Evolutionary conservation across 2,113 vertebrate species (phyloP).

Genomic region (Sceloporus tristichus): DNA sequence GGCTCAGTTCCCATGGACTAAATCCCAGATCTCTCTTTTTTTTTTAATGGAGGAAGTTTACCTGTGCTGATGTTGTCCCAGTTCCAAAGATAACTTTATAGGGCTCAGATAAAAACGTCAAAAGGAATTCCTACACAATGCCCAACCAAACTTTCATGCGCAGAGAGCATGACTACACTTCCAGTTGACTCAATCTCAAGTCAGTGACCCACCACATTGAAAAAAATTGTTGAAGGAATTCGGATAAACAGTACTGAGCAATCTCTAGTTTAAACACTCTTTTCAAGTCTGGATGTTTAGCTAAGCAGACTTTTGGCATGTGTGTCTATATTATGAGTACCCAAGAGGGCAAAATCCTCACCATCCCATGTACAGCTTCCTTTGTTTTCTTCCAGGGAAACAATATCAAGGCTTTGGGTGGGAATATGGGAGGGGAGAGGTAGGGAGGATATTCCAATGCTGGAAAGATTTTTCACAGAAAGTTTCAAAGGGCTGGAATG

Average conservation of each 20-base stretch:
- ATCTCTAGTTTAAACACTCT: conserved; percentile 12
- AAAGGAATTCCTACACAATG: conserved; percentile 72
- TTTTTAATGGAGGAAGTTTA: conserved; percentile 77
- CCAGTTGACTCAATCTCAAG: conserved; percentile 48
- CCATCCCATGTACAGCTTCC: background rate
- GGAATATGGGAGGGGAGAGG: no score
- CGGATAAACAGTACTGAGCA: conserved; percentile 10
- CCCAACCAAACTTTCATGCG: background rate
- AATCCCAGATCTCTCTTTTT: conserved; percentile 75
- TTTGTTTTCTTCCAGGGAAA: background rate
- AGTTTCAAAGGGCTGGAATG: background rate
- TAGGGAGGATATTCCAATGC: background rate
- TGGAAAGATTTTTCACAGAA: background rate
- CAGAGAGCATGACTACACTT: conserved; percentile 31
- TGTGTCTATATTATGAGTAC: background rate
- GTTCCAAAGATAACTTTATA: conserved; percentile 76
- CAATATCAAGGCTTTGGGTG: background rate
- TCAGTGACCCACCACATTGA: background rate
- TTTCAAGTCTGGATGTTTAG: conserved; percentile 15
- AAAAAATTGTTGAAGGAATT: background rate
- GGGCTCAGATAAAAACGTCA: conserved; percentile 75
- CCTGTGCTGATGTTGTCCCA: conserved; percentile 76
- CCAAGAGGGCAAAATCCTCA: conserved; percentile 5
- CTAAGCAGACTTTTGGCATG: conserved; percentile 4
- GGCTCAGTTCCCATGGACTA: conserved; percentile 82